phyloP scores from a whole-genome alignment of 2,113 vertebrate species.

The Catagonus wagneri region DNA sequence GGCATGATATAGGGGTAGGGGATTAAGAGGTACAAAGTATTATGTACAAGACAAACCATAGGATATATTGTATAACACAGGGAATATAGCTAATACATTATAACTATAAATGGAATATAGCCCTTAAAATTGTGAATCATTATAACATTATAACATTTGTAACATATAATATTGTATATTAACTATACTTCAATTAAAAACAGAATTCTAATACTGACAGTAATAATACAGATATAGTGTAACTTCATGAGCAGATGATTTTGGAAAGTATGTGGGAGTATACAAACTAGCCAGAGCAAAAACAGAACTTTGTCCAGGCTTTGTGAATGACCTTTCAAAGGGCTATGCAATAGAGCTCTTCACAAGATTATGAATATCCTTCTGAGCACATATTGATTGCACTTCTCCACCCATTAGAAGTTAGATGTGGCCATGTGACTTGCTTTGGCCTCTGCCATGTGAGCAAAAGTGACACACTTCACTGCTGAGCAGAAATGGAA shows the following conservation, averaged over 20 bases:
- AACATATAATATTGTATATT: no score
- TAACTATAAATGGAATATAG: no score
- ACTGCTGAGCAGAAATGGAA: background rate
- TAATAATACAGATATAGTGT: background rate
- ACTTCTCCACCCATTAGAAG: background rate
- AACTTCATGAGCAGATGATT: background rate
- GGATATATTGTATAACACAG: no score
- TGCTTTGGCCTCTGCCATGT: background rate
- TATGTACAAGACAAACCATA: no score
- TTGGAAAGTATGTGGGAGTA: background rate
- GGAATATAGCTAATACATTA: no score
- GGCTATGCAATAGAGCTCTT: background rate
- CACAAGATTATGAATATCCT: background rate
- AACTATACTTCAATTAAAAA: background rate
- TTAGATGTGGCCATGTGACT: background rate
- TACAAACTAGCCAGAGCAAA: background rate
- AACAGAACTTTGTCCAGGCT: background rate
- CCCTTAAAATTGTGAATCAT: no score
- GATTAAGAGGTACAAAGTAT: no score
- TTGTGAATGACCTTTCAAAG: background rate
- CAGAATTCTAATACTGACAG: background rate
- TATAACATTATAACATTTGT: no score
- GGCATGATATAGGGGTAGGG: no score
- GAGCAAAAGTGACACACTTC: background rate
- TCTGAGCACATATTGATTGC: background rate